Base-by-base conservation (phyloP, 2,888 invertebrate genomes). In the Cheilosia pagana region DNA sequence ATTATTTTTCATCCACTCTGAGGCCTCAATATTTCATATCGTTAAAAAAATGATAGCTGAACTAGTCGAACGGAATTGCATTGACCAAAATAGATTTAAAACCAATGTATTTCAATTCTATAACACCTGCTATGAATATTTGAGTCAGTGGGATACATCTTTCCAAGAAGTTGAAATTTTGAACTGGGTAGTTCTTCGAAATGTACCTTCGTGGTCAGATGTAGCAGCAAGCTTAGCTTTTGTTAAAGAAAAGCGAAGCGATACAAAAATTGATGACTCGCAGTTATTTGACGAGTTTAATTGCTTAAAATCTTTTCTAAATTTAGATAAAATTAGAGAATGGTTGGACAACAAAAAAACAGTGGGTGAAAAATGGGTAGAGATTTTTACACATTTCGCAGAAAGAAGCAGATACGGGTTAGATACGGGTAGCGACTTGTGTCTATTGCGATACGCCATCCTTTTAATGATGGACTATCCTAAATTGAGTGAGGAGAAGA, bases 81-180 rank as follows among this genome's bases (percentile, higher is more conserved):
- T 48, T 48, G 62, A 62, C 25, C 5, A 65, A 50, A 52, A 39
- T 23, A 52, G 21, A 50, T 65, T 63, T 55, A 59, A 59, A 59
- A 21, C 35, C 12, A 59, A 41, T 59, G 25, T 41, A 41, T 43
- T 59, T 43, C 12, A 59, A n/a, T 41, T 59, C 25, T 59, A 43
- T 59, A 39, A 59, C 8, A 59, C 41, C 14, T 41, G 59, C 41
- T 86, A 41, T n/a, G 41, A 41, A 41, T 41, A 41, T 41, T 41
- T n/a, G n/a, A 41, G 41, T 65, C 59, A 81, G 41, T 81, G 86
- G 78, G 62, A 72, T 72, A 25, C 59, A 48, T 52, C 65, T 50
- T 65, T 65, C n/a, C 6, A 65, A 52, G 59, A 71, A 48, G 62
- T 78, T 53, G 78, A 63, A 74, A 35, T 78, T 35, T 23, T 78